Percentiles rank a stretch among this genome's conserved stretches.
These are phyloP conservation scores for Chanos chanos DNA, from an alignment of 2,797 vertebrate species.

Conservation along the genomic window DNA sequence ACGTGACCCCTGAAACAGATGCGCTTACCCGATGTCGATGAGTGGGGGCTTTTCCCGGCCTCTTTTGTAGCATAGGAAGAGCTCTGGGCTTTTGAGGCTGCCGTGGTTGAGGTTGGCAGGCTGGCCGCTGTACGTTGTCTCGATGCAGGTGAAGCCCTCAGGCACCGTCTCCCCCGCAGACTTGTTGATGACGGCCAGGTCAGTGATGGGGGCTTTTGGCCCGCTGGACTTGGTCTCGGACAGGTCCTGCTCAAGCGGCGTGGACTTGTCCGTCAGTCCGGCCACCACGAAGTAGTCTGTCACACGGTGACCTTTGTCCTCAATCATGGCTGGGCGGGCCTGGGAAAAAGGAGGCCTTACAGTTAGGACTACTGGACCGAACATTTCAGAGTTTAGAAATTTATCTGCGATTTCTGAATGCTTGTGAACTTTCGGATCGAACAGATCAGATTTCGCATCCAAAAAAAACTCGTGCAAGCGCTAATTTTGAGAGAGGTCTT, in stretches of 20 bases:
- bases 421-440: no score
- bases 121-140: constrained; percentile 86
- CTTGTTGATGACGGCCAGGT: constrained; percentile 90
- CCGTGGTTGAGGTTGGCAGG: constrained; percentile 96
- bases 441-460: no score
- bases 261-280: constrained; percentile 89
- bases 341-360: constrained; percentile 57
- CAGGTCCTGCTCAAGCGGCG: constrained; percentile 88
- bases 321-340: constrained; percentile 81
- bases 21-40: constrained; percentile 88
- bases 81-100: constrained; percentile 94
- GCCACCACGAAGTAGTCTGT: constrained; percentile 98
- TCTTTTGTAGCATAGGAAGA: constrained; percentile 94
- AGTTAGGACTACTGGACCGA: no score
- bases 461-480: no score
- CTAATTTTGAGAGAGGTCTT: no score
- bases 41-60: constrained; percentile 86
- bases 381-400: no score
- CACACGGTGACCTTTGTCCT: constrained; percentile 95
- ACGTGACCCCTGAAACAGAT: not conserved
- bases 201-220: constrained; percentile 93
- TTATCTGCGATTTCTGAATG: no score
- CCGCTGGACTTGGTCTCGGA: constrained; percentile 85
- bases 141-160: constrained; percentile 94
- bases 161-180: constrained; percentile 91